Evolutionary conservation across 2,888 invertebrate species (phyloP), one percentile per base, ranked within the genome.

Genomic region (Iselma pallidipennis): DNA sequence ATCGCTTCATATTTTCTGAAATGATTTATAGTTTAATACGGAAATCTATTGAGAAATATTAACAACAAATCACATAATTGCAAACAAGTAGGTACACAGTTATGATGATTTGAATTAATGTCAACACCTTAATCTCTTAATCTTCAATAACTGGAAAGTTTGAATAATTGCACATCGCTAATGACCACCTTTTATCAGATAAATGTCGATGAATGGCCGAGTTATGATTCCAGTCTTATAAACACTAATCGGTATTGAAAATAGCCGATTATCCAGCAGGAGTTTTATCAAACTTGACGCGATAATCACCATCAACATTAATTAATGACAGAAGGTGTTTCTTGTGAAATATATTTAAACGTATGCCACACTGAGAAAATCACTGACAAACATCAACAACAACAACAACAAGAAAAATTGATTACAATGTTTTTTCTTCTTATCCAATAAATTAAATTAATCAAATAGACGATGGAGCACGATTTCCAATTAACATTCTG

Each of bases 401-500:
- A 37, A 37, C 37, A 37, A 16, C 16, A 37, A 37, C 37, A 37
- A 37, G 7, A n/a, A n/a, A n/a, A n/a, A n/a, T n/a, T n/a, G n/a
- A n/a, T n/a, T n/a, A 16, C 37, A 37, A 16, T 16, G 37, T 16
- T 37, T 2, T n/a, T 37, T 37, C 37, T 37, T 9, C 7, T 37
- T 16, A 37, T 16, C 37, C 37, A 16, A 37, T 37, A 45, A 45
- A 45, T 45, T 12, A 45, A 23, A 45, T 23, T 45, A 45, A 45
- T 45, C 45, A 45, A 45, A 45, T 23, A 45, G 45, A 45, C 45
- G 64, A 67, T 67, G 67, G 61, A 66, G 68, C 69, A 70, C 70
- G 70, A 70, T 70, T 69, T 67, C 66, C 61, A 63, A 68, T 68
- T 68, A 67, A 66, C 60, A 60, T 63, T 59, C 53, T 56, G 56